A percentile compares a stretch with the other conserved stretches of the same genome.
Evolutionary conservation across 2,888 invertebrate genomes (phyloP).

Genomic region (Euzophera pinguis): DNA sequence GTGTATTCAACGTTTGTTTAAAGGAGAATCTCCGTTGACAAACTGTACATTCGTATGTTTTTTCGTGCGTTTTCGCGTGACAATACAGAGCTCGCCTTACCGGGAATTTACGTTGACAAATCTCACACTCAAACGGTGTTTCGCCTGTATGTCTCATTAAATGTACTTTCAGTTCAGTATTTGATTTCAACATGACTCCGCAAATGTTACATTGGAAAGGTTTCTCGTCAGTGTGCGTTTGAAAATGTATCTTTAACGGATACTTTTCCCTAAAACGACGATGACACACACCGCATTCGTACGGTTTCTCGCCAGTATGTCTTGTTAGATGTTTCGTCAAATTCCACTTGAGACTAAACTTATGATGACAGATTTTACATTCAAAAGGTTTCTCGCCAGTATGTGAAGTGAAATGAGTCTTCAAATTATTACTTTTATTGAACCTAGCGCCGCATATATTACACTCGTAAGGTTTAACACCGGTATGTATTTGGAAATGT

Average conservation of each 20-base stretch:
- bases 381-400: not conserved
- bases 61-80: not conserved
- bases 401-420: not conserved
- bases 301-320: constrained; percentile 9
- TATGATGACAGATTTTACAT: not conserved
- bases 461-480: not conserved
- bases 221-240: constrained; percentile 20
- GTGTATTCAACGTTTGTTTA: not conserved
- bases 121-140: not conserved
- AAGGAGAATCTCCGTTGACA: not conserved
- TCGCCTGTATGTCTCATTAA: not conserved
- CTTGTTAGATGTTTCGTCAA: not conserved
- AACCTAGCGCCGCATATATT: not conserved
- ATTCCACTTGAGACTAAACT: not conserved
- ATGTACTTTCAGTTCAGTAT: not conserved
- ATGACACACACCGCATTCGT: not conserved
- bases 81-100: not conserved
- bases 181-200: not conserved
- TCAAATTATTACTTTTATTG: not conserved
- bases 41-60: not conserved
- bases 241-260: not conserved
- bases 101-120: not conserved
- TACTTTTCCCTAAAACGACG: not conserved
- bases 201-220: constrained; percentile 11
- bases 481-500: not conserved